These are phyloP conservation scores for Halictus ligatus DNA, from an alignment of 2,888 invertebrate genomes.

Conservation along the genomic window DNA sequence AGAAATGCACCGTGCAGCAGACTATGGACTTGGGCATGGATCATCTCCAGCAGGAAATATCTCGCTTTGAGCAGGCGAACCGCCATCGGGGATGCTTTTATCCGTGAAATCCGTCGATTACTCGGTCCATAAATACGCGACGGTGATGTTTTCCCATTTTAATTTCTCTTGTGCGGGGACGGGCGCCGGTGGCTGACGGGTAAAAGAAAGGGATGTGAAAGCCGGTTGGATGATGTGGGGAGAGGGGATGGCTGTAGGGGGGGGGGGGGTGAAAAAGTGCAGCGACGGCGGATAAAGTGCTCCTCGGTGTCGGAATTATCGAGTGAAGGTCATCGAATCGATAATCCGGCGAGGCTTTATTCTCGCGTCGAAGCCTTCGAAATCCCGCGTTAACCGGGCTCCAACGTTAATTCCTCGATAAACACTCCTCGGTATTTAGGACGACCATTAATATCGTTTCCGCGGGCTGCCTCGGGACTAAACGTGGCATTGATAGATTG, in stretches of 20 bases:
- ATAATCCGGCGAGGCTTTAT: conserved; percentile 4
- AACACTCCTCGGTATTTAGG: conserved; percentile 48
- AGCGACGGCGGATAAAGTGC: neutral
- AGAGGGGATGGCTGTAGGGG: too few relatives aligned
- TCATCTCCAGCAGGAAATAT: neutral
- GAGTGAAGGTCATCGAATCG: conserved; percentile 14
- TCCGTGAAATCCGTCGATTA: conserved; percentile 4
- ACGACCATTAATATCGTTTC: conserved; percentile 57
- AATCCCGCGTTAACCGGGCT: conserved; percentile 21
- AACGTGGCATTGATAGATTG: conserved; percentile 58
- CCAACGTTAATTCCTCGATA: conserved; percentile 52
- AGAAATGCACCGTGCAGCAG: neutral
- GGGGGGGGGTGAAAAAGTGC: neutral
- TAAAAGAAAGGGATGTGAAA: neutral
- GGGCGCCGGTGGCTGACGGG: neutral
- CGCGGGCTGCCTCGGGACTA: conserved; percentile 31
- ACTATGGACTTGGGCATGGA: neutral
- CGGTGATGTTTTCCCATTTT: conserved; percentile 12
- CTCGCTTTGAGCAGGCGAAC: neutral
- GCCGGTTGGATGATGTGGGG: neutral
- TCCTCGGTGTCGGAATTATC: conserved; percentile 8
- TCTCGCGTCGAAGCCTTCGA: conserved; percentile 26
- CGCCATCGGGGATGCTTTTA: neutral
- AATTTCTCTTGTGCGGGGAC: conserved; percentile 2
- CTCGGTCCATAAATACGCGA: neutral